Base-by-base conservation (phyloP, 2,797 vertebrate species). In the Columba guinea region DNA sequence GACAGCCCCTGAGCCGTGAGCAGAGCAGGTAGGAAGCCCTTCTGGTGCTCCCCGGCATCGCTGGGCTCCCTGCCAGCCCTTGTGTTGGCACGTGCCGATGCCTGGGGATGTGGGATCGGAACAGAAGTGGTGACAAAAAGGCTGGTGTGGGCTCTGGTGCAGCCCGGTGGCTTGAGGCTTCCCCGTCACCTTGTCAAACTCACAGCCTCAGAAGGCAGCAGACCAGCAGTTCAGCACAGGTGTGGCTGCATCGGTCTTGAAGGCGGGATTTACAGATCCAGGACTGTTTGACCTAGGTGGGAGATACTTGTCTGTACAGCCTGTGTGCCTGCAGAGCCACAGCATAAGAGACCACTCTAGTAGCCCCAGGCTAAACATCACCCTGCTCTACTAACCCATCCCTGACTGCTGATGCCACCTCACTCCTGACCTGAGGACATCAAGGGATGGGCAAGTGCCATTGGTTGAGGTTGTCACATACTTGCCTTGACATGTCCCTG, bases 161-260 rank as follows among this genome's bases (percentile, higher is more conserved):
- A 62, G 26, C n/a, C 18, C 52, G 55, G 26, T 71, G 82, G 34
- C 64, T 74, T 75, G 53, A 91, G 88, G 62, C 18, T 94, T 94
- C 37, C 73, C 13, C 20, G 11, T 12, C 8, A 10, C 5, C 55
- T 68, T 67, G 63, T n/a, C n/a, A 62, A 62, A 37, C 12, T 67
- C 67, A 49, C 11, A 70, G 53, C 11, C 32, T 62, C 62, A 1
- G 0, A 55, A 68, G 14, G 51, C 34, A 75, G 23, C 18, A 60
- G 18, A 87, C 10, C 18, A 85, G 12, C 28, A 34, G 19, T 35
- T 55, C 22, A 52, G 22, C 56, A 63, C 35, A 65, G 75, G 59
- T 0, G 0, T 39, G 30, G 7, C 13, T 69, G 6, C 30, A 51
- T 76, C 4, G 0, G 7, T 55, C 27, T 28, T 53, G 24, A 75